phyloP scores from a whole-genome alignment of 2,113 vertebrate genomes.

The Odobenus rosmarus region DNA sequence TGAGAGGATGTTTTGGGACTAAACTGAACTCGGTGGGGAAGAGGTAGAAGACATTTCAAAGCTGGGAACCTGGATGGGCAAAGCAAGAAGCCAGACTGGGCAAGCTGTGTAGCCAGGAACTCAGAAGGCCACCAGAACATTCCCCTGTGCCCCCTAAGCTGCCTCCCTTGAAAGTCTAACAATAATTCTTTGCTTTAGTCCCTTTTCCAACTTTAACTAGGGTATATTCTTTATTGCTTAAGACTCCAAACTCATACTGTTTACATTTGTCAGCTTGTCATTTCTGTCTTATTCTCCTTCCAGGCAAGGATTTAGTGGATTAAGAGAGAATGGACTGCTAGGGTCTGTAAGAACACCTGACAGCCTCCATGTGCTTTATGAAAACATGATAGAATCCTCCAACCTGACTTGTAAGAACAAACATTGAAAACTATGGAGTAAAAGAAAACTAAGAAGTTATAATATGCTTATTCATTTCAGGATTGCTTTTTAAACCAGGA shows the following conservation, averaged over 20 bases:
- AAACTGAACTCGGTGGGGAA: neutral
- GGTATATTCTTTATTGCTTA: neutral
- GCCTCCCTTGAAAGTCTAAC: neutral
- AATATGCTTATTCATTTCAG: conserved; percentile 3
- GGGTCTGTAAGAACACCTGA: neutral
- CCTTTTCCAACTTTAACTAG: neutral
- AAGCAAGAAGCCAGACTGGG: neutral
- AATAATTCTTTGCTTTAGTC: neutral
- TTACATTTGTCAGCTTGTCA: neutral
- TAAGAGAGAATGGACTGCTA: neutral
- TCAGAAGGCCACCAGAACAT: neutral
- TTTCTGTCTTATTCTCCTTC: neutral
- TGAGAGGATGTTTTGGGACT: neutral
- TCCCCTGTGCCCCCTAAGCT: neutral
- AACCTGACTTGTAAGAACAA: neutral
- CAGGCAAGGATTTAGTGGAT: neutral
- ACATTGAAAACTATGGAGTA: neutral
- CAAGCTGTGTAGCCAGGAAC: neutral
- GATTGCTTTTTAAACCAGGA: conserved; percentile 20
- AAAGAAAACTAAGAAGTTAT: neutral
- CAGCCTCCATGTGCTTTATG: neutral
- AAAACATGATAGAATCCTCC: neutral
- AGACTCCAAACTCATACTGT: neutral
- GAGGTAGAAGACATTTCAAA: neutral
- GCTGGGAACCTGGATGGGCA: neutral